Base-by-base conservation (phyloP, 2,113 vertebrate genomes). In the Apteryx owenii region DNA sequence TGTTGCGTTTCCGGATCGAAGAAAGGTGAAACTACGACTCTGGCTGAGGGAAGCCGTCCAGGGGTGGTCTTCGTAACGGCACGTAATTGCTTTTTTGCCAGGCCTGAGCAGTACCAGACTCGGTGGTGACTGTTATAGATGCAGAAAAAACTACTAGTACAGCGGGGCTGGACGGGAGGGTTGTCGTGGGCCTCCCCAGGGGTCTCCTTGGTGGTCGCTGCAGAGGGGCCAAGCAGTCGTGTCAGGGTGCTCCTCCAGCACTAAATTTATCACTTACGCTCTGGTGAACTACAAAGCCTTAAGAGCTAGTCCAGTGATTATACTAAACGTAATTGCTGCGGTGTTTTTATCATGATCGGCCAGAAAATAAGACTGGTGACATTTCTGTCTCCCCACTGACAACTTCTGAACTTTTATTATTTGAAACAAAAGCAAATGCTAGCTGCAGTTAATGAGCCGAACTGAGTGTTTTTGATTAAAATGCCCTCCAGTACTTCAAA, bases 141-240 rank as follows among this genome's bases (percentile, higher is more conserved):
- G 17, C 5, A 0, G 1, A n/a, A 81, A 31, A 58, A 58, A 58
- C 29, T 31, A 21, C 56, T 58, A 8, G 23, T 25, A 16, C 26
- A 48, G 17, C 2, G 0, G 38, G 21, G 6, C 38, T 53, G 23
- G 7, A 5, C 5, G 16, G 51, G 29, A 14, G 5, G 31, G 21
- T 7, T 64, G 73, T 42, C 5, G 2, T 29, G 31, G 46, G 23
- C 25, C 26, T 6, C 21, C 28, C 31, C 5, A 31, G 62, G 48
- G 25, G 26, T 16, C 53, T 88, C 62, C 15, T 36, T 68, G 28
- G 33, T 13, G 58, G 4, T 10, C 56, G 6, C 40, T 14, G 46
- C 7, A 40, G 9, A 19, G 40, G 36, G 29, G 26, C 61, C 64
- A 3, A 31, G 38, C 61, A 25, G 7, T 16, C 0, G 0, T 21